Percentiles rank a stretch among this genome's conserved stretches.
These are phyloP conservation scores for Sinodicranocentrus sp. DNA, from an alignment of 2,888 invertebrate genomes.

Conservation along the genomic window DNA sequence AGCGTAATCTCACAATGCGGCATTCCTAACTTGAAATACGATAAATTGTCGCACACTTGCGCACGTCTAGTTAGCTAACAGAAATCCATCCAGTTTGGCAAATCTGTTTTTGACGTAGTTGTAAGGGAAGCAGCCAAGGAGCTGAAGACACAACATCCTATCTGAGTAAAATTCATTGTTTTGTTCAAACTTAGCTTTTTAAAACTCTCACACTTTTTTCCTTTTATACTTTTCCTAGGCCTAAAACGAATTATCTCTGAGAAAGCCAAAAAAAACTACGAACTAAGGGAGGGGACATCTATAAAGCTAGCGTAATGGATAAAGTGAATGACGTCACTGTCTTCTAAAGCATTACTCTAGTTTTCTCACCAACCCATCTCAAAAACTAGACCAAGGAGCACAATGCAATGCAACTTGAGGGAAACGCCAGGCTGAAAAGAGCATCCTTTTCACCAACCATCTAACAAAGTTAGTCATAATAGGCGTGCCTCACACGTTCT, in stretches of 20 bases:
- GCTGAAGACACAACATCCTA: neutral
- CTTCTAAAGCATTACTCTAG: neutral
- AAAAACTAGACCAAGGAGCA: neutral
- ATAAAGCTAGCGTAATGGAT: neutral
- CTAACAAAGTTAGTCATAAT: neutral
- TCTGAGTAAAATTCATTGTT: constrained; percentile 1
- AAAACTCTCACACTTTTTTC: no score
- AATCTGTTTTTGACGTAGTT: no score
- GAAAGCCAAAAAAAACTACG: neutral
- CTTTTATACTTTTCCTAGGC: no score
- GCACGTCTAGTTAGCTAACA: neutral
- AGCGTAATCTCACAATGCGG: constrained; percentile 8
- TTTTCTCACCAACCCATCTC: neutral
- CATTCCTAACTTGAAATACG: neutral
- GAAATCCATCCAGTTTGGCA: constrained; percentile 1
- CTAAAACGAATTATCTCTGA: neutral
- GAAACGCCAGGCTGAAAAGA: neutral
- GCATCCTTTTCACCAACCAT: neutral
- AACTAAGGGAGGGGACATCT: neutral
- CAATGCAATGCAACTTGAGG: neutral
- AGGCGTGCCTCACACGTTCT: no score
- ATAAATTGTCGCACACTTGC: neutral
- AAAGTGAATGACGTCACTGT: neutral
- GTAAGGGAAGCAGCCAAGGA: no score
- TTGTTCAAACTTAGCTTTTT: neutral